These are phyloP conservation scores for Conchocele bisecta DNA, from an alignment of 2,888 invertebrate species.

Conservation along the genomic window DNA sequence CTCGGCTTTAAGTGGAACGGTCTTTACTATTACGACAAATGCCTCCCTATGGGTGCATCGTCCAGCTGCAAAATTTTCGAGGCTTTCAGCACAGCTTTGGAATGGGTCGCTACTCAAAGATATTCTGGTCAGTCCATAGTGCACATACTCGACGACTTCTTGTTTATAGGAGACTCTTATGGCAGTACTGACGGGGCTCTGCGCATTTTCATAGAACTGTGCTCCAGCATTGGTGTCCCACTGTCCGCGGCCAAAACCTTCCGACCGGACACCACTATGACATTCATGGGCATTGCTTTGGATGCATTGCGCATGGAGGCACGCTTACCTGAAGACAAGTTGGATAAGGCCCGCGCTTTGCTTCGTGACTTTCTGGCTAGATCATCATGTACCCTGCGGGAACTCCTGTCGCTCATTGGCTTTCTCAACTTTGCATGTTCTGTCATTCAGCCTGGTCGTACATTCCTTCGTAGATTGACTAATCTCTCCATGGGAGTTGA, in stretches of 20 bases:
- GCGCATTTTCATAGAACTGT: not conserved
- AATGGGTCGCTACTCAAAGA: constrained; percentile 22
- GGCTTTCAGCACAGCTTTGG: constrained; percentile 9
- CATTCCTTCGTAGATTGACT: constrained; percentile 51
- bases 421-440: constrained; percentile 45
- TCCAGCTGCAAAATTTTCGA: constrained; percentile 27
- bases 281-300: constrained; percentile 23
- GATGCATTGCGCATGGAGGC: constrained; percentile 30
- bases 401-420: constrained; percentile 37
- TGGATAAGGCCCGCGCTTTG: constrained; percentile 7
- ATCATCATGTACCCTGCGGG: constrained; percentile 16
- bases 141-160: constrained; percentile 31
- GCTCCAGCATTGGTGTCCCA: not conserved
- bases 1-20: constrained; percentile 19
- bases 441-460: constrained; percentile 35
- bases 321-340: constrained; percentile 41
- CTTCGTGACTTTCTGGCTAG: not conserved
- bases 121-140: not conserved
- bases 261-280: constrained; percentile 7
- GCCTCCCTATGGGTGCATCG: constrained; percentile 24
- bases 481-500: constrained; percentile 41
- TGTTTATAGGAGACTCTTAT: constrained; percentile 20
- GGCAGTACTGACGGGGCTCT: constrained; percentile 5
- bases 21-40: constrained; percentile 22
- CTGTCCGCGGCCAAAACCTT: constrained; percentile 18